A percentile compares a stretch with the other conserved stretches of the same genome.
Conservation (phyloP, 2,113 vertebrate genomes). For the Sorex fumeus region DNA sequence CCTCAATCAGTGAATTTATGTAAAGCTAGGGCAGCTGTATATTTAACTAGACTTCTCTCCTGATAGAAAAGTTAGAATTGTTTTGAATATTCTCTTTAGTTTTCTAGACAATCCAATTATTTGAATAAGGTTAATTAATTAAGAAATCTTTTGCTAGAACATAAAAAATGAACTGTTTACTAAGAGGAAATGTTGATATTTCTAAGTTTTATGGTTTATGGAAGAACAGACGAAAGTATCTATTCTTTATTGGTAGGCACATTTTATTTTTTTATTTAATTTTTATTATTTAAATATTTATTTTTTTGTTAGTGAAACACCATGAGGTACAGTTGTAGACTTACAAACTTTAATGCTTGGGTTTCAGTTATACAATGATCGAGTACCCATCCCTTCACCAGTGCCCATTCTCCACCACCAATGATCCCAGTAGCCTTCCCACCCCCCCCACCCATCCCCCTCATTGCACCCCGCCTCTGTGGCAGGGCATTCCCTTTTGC, state of each 20-base stretch:
- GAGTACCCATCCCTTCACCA: no score
- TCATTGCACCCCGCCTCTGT: no score
- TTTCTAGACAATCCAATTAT: slow-evolving; percentile 47
- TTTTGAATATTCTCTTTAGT: slow-evolving; percentile 33
- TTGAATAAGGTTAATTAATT: slow-evolving; percentile 18
- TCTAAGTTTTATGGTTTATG: neutral
- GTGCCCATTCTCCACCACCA: no score
- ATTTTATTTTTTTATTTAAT: slow-evolving; percentile 64
- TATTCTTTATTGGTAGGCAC: slow-evolving; percentile 1
- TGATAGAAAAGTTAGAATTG: neutral
- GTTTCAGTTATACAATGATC: no score
- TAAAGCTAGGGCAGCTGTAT: neutral
- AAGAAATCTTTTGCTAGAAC: neutral
- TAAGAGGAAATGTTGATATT: neutral
- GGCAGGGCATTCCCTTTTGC: no score
- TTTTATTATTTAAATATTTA: no score
- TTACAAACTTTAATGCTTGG: no score
- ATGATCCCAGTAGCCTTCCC: no score
- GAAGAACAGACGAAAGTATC: slow-evolving; percentile 5
- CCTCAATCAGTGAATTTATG: slow-evolving; percentile 16
- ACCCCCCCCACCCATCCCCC: no score
- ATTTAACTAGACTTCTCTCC: slow-evolving; percentile 5
- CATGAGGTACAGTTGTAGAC: no score
- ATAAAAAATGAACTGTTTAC: neutral
- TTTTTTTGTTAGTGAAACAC: no score